These are phyloP conservation scores for Physella acuta DNA, from an alignment of 1,140 invertebrate genomes.

Conservation along the genomic window DNA sequence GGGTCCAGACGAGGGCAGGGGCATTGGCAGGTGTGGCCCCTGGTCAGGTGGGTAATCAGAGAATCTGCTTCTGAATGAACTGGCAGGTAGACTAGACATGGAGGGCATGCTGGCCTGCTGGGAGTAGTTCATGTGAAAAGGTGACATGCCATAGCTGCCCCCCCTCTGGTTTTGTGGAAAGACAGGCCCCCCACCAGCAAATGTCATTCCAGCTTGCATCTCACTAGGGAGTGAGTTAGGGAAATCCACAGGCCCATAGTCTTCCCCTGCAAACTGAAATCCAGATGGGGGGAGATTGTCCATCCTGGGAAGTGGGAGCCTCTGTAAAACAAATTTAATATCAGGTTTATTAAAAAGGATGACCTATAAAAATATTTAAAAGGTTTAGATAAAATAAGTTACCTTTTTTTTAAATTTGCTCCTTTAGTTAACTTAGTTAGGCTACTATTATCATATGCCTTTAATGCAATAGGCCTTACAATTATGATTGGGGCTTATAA, in stretches of 20 bases:
- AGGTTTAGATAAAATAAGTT: neutral
- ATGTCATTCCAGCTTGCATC: constrained; percentile 21
- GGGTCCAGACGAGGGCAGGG: constrained; percentile 16
- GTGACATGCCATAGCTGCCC: constrained; percentile 17
- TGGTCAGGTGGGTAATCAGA: constrained; percentile 18
- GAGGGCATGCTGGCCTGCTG: constrained; percentile 21
- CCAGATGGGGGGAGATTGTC: constrained; percentile 23
- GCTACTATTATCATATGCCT: neutral
- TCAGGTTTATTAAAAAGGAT: neutral
- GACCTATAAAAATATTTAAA: neutral
- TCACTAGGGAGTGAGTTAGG: constrained; percentile 18
- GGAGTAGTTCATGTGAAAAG: constrained; percentile 25
- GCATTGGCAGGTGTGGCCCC: constrained; percentile 23
- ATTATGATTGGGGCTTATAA: neutral
- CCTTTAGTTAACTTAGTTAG: neutral
- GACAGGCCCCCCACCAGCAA: constrained; percentile 26
- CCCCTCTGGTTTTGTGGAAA: constrained; percentile 25
- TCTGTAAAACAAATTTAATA: neutral
- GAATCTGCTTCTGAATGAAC: constrained; percentile 21
- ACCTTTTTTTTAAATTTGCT: neutral
- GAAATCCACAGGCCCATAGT: constrained; percentile 26
- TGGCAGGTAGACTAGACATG: constrained; percentile 9
- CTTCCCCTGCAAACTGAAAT: constrained; percentile 24
- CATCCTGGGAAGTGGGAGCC: constrained; percentile 8
- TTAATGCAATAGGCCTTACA: neutral